Evolutionary conservation across 1,140 invertebrate species (phyloP), one percentile per base, ranked within the genome.

Genomic region (Physella acuta): DNA sequence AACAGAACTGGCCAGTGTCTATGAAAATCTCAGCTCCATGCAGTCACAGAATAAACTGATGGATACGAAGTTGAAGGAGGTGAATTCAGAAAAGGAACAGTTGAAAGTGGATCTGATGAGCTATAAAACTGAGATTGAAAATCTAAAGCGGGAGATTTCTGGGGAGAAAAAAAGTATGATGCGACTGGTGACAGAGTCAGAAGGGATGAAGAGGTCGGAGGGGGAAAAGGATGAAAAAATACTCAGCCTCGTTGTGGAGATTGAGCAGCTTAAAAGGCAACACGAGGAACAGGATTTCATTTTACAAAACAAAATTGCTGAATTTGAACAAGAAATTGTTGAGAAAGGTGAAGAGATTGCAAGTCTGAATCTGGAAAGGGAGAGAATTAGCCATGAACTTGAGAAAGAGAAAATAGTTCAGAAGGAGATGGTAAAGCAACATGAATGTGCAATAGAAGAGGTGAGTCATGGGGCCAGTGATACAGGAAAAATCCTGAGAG

Each of bases 201-300:
- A 66, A 17, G 53, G 53, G 20, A n/a, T 66, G 2, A 55, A 56
- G 56, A 1, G 24, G 24, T 56, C 52, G 26, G 53, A 66, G 28
- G 36, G 53, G 36, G 64, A 66, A 39, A 56, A 66, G 24, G 51
- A 55, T 1, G 52, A 66, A 26, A 66, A 37, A 30, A 37, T 66
- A n/a, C 8, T 28, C 2, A 30, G n/a, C 24, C 52, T 66, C 3
- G 11, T 66, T 8, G 51, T 56, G 2, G 64, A 55, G n/a, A 37
- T 66, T 1, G 52, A 56, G 16, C 1, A 64, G 20, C 3, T 51
- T 11, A 64, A 44, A 20, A 34, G 8, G 28, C 39, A 64, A 30
- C 28, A 52, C 28, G 60, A 44, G 26, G 3, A 58, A 33, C 33
- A 17, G 26, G 31, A 20, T 34, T 3, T 24, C 33, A n/a, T 16